Conservation (phyloP, 2,797 vertebrate species). For the Notoglanidium macrostoma region DNA sequence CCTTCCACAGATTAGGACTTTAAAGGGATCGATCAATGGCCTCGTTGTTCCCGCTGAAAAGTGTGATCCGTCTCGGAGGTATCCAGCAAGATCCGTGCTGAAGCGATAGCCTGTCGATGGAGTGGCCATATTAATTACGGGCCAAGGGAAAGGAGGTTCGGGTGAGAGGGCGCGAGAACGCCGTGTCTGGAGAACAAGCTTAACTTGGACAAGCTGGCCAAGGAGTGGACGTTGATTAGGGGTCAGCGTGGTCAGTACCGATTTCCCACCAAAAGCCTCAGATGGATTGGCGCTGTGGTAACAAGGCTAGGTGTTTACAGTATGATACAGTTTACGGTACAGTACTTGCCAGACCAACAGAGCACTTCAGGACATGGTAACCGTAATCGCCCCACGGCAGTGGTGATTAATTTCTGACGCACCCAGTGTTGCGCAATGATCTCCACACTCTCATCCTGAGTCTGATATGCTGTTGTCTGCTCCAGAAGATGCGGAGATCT, state of each 20-base stretch:
- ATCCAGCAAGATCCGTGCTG: conserved; percentile 75
- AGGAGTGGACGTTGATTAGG: not conserved
- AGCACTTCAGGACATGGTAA: not conserved
- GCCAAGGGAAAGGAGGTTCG: conserved; percentile 17
- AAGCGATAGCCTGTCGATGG: conserved; percentile 80
- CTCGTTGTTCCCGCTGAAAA: conserved; percentile 78
- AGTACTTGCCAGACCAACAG: not conserved
- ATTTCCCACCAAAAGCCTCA: not conserved
- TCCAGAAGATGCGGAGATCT: not conserved
- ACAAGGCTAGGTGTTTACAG: not conserved
- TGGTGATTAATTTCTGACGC: not conserved
- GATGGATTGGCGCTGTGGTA: not conserved
- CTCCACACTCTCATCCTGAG: not conserved
- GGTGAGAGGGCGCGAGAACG: not conserved
- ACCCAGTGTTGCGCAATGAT: not conserved
- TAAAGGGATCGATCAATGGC: conserved; percentile 87
- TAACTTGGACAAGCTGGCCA: not conserved
- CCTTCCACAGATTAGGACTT: conserved; percentile 74
- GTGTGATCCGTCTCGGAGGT: conserved; percentile 75
- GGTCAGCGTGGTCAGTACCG: not conserved
- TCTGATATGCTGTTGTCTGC: not conserved
- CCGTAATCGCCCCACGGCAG: conserved; percentile 34
- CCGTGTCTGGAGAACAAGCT: not conserved
- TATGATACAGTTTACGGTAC: no score
- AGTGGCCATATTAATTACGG: conserved; percentile 78